Evolutionary conservation across 1,140 invertebrate genomes (phyloP), one percentile per base, ranked within the genome.

Genomic region (Mycetomoellerius zeteki): DNA sequence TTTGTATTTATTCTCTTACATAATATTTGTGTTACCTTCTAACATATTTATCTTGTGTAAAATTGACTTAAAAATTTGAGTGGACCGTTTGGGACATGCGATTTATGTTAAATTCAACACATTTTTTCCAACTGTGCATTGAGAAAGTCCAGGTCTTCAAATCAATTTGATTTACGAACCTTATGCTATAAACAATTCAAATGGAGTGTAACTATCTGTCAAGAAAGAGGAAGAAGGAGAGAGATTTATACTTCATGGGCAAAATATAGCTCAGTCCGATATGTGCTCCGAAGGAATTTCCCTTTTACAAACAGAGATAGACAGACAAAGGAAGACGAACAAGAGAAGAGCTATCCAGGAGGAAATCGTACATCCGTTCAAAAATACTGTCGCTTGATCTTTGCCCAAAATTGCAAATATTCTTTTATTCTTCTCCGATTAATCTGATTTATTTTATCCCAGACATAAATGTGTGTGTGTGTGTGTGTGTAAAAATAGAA

Each of bases 161-260:
- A 21, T 37, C 14, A 2, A 37, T 21, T 21, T 69, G 30, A 81
- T 84, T 84, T 73, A 75, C 69, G 2, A 84, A 47, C 67, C 30
- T 73, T 37, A 19, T 27, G 12, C 19, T 37, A 47, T 24, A 3
- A 50, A 56, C n/a, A 50, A 75, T 75, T 75, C 19, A 82, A 54
- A 73, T 71, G 5, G 27, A 75, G 6, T 60, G 37, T 60, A 84
- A 73, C 37, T 67, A 54, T 71, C 16, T 16, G 21, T 82, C 54
- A 56, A 43, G 47, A 37, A 14, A 58, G n/a, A 75, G 30, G 19
- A 47, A n/a, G 14, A n/a, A 58, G 30, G n/a, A 21, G 30, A 37
- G 19, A 72, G 21, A 62, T 78, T 27, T 54, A 64, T 64, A 62
- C 10, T 37, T 56, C 21, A 69, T 16, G 33, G 24, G 14, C 14